phyloP scores from a whole-genome alignment of 2,113 vertebrate genomes.

The Tupaia tana region DNA sequence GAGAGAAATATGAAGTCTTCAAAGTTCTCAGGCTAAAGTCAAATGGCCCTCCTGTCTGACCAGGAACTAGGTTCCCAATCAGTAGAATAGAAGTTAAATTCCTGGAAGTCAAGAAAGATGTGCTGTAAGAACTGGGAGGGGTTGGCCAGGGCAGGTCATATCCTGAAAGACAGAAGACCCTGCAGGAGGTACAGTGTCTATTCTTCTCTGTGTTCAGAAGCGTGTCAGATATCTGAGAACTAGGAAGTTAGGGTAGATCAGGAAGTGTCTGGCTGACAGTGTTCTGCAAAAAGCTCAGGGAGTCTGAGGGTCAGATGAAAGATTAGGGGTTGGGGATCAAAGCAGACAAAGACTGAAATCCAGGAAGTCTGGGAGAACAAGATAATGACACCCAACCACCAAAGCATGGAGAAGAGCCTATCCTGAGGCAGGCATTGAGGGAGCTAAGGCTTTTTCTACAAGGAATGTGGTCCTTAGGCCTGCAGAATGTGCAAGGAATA shows the following conservation, averaged over 20 bases:
- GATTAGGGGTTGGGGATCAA: conserved; percentile 56
- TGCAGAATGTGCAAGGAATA: background rate
- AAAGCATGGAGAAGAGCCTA: background rate
- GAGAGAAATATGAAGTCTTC: background rate
- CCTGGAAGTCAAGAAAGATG: background rate
- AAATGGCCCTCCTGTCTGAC: background rate
- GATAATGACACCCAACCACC: conserved; percentile 43
- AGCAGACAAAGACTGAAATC: conserved; percentile 51
- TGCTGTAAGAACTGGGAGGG: background rate
- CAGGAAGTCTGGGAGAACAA: conserved; percentile 64
- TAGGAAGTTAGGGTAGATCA: conserved; percentile 62
- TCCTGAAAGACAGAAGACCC: conserved; percentile 47
- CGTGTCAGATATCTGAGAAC: conserved; percentile 18
- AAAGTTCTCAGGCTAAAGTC: conserved; percentile 8
- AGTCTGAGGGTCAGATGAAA: conserved; percentile 17
- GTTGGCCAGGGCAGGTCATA: background rate
- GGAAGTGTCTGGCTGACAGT: conserved; percentile 20
- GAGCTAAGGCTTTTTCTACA: conserved; percentile 5
- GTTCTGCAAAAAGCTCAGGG: background rate
- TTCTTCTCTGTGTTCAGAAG: conserved; percentile 54
- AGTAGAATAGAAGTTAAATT: background rate
- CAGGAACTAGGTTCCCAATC: background rate
- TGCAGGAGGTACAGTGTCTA: background rate
- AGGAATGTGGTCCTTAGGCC: background rate
- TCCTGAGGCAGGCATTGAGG: background rate